A percentile compares a stretch with the other conserved stretches of the same genome.
phyloP scores from a whole-genome alignment of 2,888 invertebrate genomes.

The Lasioglossum zephyrum region DNA sequence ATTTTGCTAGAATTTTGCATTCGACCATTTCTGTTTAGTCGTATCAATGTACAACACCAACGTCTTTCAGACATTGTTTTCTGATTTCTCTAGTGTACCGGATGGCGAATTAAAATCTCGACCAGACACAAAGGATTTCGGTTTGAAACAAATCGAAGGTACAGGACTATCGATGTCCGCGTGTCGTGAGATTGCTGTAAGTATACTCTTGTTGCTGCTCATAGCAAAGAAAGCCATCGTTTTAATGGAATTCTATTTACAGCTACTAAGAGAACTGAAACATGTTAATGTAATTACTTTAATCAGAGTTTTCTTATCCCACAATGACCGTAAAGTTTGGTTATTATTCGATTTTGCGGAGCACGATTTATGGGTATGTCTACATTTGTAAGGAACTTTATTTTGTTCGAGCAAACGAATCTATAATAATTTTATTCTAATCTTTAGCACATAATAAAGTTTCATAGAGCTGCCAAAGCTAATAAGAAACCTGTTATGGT shows the following conservation, averaged over 20 bases:
- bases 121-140: conserved; percentile 95
- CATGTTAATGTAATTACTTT: conserved; percentile 98
- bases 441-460: conserved; percentile 97
- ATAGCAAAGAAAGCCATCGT: neutral
- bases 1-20: neutral
- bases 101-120: conserved; percentile 84
- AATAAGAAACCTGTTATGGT: conserved; percentile 98
- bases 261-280: conserved; percentile 97
- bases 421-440: neutral
- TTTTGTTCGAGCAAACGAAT: neutral
- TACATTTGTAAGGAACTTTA: neutral
- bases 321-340: conserved; percentile 98
- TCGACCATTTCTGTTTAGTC: neutral
- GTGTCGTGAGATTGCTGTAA: conserved; percentile 98
- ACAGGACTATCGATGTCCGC: conserved; percentile 99
- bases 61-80: neutral
- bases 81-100: conserved; percentile 76
- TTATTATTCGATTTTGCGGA: conserved; percentile 99
- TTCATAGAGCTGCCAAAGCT: conserved; percentile 98
- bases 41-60: neutral
- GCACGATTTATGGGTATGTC: conserved; percentile 96
- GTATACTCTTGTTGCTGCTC: conserved; percentile 77
- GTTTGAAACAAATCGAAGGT: conserved; percentile 99
- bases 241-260: conserved; percentile 80
- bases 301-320: conserved; percentile 98